Base-by-base conservation (phyloP, 1,140 invertebrate species). In the Chymomyza costata region DNA sequence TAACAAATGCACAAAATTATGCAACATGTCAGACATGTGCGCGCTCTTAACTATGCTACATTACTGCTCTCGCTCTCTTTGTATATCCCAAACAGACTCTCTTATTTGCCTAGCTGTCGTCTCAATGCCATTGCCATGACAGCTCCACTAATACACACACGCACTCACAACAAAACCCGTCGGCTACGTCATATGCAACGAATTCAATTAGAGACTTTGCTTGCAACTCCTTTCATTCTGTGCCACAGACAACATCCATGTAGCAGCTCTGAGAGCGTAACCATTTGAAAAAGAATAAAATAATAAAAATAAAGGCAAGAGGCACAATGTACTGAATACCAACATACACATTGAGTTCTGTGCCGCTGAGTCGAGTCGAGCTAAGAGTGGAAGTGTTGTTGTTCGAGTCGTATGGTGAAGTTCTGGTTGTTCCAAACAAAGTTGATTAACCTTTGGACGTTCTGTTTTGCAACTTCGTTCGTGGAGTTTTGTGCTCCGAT, bases 361-460 rank as follows among this genome's bases (percentile, higher is more conserved):
- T 28, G 25, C 10, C 10, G 10, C 5, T 10, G 25, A 28, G 5
- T 5, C 25, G 5, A 10, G 10, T 10, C 56, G 52, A 45, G 48
- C 19, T 62, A 39, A 32, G 5, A 48, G 38, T 31, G 19, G 13
- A n/a, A 47, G 17, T n/a, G n/a, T n/a, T n/a, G n/a, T 15, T 44
- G 47, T 53, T 39, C 48, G 40, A 56, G 60, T 50, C 39, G 53
- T 34, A 40, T 38, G 43, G 45, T 28, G 8, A 11, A 16, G 40
- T 17, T 16, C 11, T 57, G 53, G 59, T 47, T 58, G 46, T 49
- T 37, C 45, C 58, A 56, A 61, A 61, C 39, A 78, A 76, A 84
- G 82, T 84, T 84, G 82, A 84, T 84, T 84, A 83, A 84, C 82
- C 82, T 84, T 84, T 84, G 59, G 63, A 58, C 82, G 59, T 84